phyloP scores from a whole-genome alignment of 2,797 vertebrate species.

The Pangasius sanitwongsei region DNA sequence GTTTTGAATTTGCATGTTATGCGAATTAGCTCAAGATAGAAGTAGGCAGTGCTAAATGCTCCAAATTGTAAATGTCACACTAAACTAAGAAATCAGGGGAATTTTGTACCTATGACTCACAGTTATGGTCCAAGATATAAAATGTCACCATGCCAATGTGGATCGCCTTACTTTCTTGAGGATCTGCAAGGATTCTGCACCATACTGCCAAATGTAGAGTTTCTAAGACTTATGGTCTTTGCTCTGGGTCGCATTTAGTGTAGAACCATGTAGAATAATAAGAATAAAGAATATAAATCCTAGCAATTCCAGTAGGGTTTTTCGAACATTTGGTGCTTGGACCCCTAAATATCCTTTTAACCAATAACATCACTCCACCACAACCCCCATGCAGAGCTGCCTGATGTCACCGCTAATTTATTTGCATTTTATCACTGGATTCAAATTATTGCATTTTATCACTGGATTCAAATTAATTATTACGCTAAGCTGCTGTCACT shows the following conservation, averaged over 20 bases:
- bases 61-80: constrained; percentile 5
- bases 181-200: neutral
- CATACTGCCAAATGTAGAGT: neutral
- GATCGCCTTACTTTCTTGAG: neutral
- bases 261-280: neutral
- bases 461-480: neutral
- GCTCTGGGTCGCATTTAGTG: neutral
- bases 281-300: neutral
- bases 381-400: neutral
- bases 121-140: neutral
- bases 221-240: neutral
- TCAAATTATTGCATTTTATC: neutral
- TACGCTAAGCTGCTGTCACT: neutral
- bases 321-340: neutral
- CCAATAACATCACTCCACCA: neutral
- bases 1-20: neutral
- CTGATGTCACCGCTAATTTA: neutral
- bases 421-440: neutral
- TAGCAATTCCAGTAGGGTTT: neutral
- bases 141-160: neutral
- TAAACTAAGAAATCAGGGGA: neutral
- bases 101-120: neutral
- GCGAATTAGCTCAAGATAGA: neutral
- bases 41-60: neutral
- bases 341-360: neutral